A percentile compares a stretch with the other conserved stretches of the same genome.
Evolutionary conservation across 2,888 invertebrate species (phyloP).

Genomic region (Andrena chrysosceles): DNA sequence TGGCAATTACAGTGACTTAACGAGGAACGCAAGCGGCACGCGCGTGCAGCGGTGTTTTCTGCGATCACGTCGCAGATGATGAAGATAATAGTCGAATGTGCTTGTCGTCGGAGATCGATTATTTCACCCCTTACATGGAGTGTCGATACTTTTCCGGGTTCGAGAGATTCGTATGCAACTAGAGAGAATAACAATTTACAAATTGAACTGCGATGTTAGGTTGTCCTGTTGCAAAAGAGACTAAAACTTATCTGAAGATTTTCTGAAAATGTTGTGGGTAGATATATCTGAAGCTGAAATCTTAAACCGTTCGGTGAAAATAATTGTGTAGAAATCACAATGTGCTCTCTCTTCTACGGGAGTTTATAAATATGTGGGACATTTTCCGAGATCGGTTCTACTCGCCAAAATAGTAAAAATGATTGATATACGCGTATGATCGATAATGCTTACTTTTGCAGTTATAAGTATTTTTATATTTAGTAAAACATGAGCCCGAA

Average conservation of each 20-base stretch:
- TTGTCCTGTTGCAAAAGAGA: background rate
- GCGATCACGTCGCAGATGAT: constrained; percentile 39
- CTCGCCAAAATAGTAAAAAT: too few relatives aligned
- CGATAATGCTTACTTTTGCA: too few relatives aligned
- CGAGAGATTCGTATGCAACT: background rate
- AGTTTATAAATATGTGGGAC: too few relatives aligned
- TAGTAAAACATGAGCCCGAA: too few relatives aligned
- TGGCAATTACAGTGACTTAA: constrained; percentile 10
- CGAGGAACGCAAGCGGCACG: background rate
- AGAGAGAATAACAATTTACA: background rate
- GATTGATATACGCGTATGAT: too few relatives aligned
- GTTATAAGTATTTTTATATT: too few relatives aligned
- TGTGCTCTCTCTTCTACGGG: too few relatives aligned
- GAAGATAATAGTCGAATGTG: constrained; percentile 41
- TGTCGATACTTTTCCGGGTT: constrained; percentile 43
- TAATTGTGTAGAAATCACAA: too few relatives aligned
- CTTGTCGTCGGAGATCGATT: constrained; percentile 26
- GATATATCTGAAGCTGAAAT: too few relatives aligned
- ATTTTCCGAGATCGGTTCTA: too few relatives aligned
- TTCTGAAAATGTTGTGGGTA: too few relatives aligned
- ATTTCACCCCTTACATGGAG: constrained; percentile 45
- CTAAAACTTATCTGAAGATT: background rate
- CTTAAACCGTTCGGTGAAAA: too few relatives aligned
- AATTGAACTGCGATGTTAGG: background rate
- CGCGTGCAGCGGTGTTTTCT: constrained; percentile 10